phyloP scores from a whole-genome alignment of 2,888 invertebrate species.

The Pollenia griseotomentosa region DNA sequence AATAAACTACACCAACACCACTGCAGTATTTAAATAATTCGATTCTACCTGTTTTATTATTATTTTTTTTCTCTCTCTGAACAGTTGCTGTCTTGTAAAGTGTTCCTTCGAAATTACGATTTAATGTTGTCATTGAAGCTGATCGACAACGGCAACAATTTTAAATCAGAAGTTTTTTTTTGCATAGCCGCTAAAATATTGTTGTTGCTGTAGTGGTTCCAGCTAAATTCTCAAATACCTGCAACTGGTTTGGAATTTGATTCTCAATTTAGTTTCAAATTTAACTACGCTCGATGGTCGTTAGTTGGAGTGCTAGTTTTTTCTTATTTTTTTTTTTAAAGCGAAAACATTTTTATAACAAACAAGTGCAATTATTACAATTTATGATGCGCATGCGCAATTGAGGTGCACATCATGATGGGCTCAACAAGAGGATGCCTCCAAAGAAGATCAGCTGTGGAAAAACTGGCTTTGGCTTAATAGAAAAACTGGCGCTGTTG shows the following conservation, averaged over 20 bases:
- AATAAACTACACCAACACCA: not conserved
- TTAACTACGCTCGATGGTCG: not conserved
- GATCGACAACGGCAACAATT: conserved; percentile 21
- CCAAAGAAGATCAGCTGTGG: conserved; percentile 12
- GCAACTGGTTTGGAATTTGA: conserved; percentile 39
- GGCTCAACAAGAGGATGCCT: conserved; percentile 17
- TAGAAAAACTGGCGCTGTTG: not conserved
- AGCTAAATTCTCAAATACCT: conserved; percentile 5
- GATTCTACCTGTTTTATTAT: not conserved
- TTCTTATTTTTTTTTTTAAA: not conserved
- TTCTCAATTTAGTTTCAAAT: conserved; percentile 40
- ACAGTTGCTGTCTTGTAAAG: not conserved
- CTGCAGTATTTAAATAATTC: not conserved
- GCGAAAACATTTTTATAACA: conserved; percentile 59
- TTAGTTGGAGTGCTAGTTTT: conserved; percentile 1
- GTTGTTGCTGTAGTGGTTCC: not conserved
- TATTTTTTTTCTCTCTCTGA: not conserved
- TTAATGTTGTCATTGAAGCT: conserved; percentile 40
- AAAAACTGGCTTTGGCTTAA: not conserved
- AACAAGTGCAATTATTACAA: conserved; percentile 61
- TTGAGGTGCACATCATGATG: conserved; percentile 41
- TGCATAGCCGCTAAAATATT: not conserved
- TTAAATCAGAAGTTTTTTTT: conserved; percentile 1
- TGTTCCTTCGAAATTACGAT: conserved; percentile 50
- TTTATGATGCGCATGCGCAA: conserved; percentile 58